Evolutionary conservation across 2,888 invertebrate species (phyloP), one percentile per base, ranked within the genome.

Genomic region (Metallyticus violacea): DNA sequence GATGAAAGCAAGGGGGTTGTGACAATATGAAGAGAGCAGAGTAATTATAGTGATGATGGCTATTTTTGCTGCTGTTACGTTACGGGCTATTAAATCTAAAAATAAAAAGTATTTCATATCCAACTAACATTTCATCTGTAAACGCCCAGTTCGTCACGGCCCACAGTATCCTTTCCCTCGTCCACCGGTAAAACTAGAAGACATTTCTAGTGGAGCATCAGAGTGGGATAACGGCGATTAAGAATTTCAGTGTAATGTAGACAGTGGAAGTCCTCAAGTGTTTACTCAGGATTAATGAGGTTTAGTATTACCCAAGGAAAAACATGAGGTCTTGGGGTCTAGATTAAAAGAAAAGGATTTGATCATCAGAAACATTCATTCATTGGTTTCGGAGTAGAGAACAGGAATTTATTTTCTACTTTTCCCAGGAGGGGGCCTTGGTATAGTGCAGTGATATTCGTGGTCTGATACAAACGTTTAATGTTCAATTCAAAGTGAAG

Each of bases 1-100:
- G n/a, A n/a, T n/a, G n/a, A n/a, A n/a, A n/a, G n/a, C n/a, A n/a
- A n/a, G n/a, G n/a, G n/a, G n/a, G n/a, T n/a, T n/a, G n/a, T n/a
- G n/a, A n/a, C n/a, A n/a, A 83, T 88, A 77, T 89, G 87, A 86
- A 82, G 88, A 87, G 89, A 90, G 79, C 26, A 87, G 7, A 89
- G 86, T 88, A 87, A 89, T 87, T 88, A 89, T 86, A 29, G 26
- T 26, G 85, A 86, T 86, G 88, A 88, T 85, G 77, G 78, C n/a
- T 89, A 89, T 86, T 89, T 88, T 87, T 89, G 88, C 87, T 78
- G 30, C 76, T 79, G 86, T 76, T 87, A 88, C 81, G 85, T 86
- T 25, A 86, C 81, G 77, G 89, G 88, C 27, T 87, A 85, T n/a
- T 80, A 89, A 89, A 83, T 26, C 85, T 79, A 88, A 88, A 81